Evolutionary conservation across 2,888 invertebrate species (phyloP), one percentile per base, ranked within the genome.

Genomic region (Ischnus inquisitorius): DNA sequence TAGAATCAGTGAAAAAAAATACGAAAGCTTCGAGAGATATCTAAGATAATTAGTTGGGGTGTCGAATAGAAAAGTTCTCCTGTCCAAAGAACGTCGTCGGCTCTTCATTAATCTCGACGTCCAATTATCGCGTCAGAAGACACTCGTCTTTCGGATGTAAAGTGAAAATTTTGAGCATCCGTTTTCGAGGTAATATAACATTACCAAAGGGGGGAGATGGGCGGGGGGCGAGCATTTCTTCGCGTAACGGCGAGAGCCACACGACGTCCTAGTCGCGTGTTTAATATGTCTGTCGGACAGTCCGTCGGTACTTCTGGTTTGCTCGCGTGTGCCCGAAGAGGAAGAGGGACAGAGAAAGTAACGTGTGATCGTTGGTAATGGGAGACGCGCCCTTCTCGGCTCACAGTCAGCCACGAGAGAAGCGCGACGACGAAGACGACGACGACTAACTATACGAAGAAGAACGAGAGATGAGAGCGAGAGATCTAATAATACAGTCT

Each of bases 401-500:
- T 67, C 67, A 57, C 28, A 28, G 62, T 64, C 43, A 43, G 60
- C 60, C 3, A 10, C 68, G 43, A 39, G 46, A 46, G 57, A n/a
- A 28, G 67, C 43, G 28, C 54, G 57, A 62, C 60, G 60, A 51
- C 51, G 19, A 28, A 12, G 54, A 39, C 22, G n/a, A 60, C 34
- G 19, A 8, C 16, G 16, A 57, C 60, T 16, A 16, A 54, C 72
- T 12, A 8, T 34, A 19, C 34, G 71, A 79, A 39, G 25, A 46
- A 62, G 60, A 41, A 68, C 34, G 78, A 19, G 78, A 19, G 75
- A 57, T 51, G 84, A 68, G 71, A 67, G 41, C 69, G 76, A 51
- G 57, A 71, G 74, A 88, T 90, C 91, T 91, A 91, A 91, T 91
- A 91, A 91, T 91, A 91, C 90, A 89, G 89, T 90, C 89, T 90